phyloP scores from a whole-genome alignment of 92 coral and sea anemone genomes.

The Umimayanthus kanabou region DNA sequence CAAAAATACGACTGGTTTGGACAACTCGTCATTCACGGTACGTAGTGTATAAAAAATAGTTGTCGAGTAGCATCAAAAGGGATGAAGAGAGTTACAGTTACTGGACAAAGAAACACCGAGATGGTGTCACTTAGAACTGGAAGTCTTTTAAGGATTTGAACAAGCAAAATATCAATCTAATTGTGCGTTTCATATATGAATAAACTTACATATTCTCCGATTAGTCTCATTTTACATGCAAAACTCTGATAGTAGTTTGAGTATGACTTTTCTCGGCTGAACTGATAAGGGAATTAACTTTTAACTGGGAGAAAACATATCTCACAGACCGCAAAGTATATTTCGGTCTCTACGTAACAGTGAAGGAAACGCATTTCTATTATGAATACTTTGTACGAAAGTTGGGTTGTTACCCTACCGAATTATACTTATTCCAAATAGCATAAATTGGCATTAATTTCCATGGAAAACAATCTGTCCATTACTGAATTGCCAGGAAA shows the following conservation, averaged over 20 bases:
- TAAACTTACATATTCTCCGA: background rate
- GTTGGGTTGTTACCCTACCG: background rate
- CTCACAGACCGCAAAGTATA: background rate
- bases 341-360: background rate
- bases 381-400: background rate
- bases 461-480: conserved; percentile 1
- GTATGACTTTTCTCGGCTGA: background rate
- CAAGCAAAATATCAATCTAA: background rate
- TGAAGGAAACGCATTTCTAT: background rate
- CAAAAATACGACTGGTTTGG: background rate
- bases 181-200: background rate
- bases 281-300: background rate
- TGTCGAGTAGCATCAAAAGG: background rate
- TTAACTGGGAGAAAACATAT: no score
- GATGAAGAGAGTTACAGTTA: background rate
- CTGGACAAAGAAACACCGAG: background rate
- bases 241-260: background rate
- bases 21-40: background rate
- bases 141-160: background rate
- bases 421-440: background rate
- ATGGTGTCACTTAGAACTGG: background rate
- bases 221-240: no score
- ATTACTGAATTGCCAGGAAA: conserved; percentile 28
- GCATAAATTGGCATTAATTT: conserved; percentile 5
- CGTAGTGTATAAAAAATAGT: background rate